Base-by-base conservation (phyloP, 2,888 invertebrate genomes). In the Volucella inanis region DNA sequence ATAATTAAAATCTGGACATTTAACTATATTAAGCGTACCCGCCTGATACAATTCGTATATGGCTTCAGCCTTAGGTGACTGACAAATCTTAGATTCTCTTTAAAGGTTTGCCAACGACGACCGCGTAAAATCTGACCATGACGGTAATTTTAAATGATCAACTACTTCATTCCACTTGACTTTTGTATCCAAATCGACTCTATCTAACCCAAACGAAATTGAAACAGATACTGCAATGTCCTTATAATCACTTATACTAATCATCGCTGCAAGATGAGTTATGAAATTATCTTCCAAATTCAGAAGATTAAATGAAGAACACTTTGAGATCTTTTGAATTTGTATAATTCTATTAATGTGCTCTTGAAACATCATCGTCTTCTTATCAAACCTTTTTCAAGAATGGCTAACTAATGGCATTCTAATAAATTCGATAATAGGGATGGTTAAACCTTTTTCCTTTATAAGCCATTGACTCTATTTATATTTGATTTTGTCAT, bases 171-270 rank as follows among this genome's bases (percentile, higher is more conserved):
- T 15, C 39, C 57, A 39, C 11, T 57, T 39, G n/a, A n/a, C 39
- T 41, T 22, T 52, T 0, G 52, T 59, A 11, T 57, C 41, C 41
- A 9, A 41, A 57, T 68, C 55, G 10, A 61, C 43, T 62, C 18
- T 39, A 12, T 75, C 74, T 12, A 75, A 9, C 15, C 64, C 65
- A 31, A 47, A 64, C 1, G 47, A 65, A 39, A 75, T 64, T n/a
- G 52, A 43, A 39, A 71, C 54, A 4, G 47, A 10, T 14, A 15
- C 31, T 38, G n/a, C 31, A 38, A 65, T 75, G 45, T 65, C 41
- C 41, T 75, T 39, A 10, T 75, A 22, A 50, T 57, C n/a, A 15
- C 75, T 50, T 18, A 67, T 43, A 1, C 45, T 14, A 15, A 67
- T 49, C 57, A 75, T 65, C 6, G 57, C 75, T 2, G 41, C 38